phyloP scores from a whole-genome alignment of 2,797 vertebrate species.

The Sebastolobus alascanus region DNA sequence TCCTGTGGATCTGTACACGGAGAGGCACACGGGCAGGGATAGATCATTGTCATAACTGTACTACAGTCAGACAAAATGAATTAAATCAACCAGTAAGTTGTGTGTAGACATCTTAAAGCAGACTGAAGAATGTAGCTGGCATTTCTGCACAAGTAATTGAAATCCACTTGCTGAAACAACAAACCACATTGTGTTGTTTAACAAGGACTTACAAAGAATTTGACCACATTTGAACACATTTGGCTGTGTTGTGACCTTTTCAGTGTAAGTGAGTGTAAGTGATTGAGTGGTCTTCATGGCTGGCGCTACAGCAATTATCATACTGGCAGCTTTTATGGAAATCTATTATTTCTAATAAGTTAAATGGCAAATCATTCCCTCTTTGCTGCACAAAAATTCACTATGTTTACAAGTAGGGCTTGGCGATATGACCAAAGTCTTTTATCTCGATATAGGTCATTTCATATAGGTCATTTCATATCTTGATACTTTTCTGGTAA shows the following conservation, averaged over 20 bases:
- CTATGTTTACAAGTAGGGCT: neutral
- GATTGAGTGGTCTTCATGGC: neutral
- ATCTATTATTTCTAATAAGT: neutral
- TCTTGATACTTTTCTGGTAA: too few relatives aligned
- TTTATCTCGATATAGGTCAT: too few relatives aligned
- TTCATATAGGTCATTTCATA: too few relatives aligned
- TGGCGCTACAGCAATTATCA: neutral
- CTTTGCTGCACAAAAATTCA: neutral
- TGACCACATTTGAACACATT: neutral
- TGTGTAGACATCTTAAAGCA: neutral
- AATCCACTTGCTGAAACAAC: conserved; percentile 8
- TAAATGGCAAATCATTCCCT: neutral
- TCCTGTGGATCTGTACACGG: conserved; percentile 26
- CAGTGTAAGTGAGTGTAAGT: neutral
- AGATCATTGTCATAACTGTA: conserved; percentile 12
- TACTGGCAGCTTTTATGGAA: neutral
- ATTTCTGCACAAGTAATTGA: neutral
- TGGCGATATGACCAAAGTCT: too few relatives aligned
- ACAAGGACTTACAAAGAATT: neutral
- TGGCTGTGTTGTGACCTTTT: neutral
- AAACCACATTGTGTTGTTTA: neutral
- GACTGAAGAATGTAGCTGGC: neutral
- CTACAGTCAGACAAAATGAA: too few relatives aligned
- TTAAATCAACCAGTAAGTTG: too few relatives aligned
- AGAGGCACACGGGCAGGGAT: neutral